Conservation (phyloP, 37 sponge, comb jelly and placozoan genomes). For the Lycopodina hypogea region DNA sequence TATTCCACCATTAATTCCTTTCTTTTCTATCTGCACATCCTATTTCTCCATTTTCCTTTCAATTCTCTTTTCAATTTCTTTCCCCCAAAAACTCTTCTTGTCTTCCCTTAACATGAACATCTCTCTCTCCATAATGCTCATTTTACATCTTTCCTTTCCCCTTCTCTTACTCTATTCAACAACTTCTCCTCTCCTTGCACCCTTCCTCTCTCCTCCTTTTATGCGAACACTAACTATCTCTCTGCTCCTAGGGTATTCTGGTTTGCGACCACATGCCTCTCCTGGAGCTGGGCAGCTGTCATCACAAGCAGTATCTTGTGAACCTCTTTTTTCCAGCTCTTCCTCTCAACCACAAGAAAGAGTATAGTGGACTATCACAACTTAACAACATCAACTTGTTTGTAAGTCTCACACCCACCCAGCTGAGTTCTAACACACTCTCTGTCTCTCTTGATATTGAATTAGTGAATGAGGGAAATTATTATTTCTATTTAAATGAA, state of each 20-base stretch:
- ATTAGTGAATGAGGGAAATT: no score
- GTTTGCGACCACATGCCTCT: constrained; percentile 62
- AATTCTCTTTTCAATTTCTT: no score
- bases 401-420: constrained; percentile 38
- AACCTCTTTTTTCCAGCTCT: constrained; percentile 56
- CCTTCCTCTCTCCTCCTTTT: background rate
- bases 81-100: no score
- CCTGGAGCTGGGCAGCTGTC: constrained; percentile 78
- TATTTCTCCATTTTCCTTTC: no score
- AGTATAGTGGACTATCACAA: constrained; percentile 56
- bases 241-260: background rate
- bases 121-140: background rate
- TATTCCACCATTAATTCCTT: no score
- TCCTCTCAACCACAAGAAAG: constrained; percentile 46
- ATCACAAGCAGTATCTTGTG: constrained; percentile 63
- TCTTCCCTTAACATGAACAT: no score
- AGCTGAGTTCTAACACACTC: constrained; percentile 3
- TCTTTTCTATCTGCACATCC: no score
- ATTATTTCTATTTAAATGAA: no score
- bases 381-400: constrained; percentile 30
- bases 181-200: background rate
- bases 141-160: background rate
- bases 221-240: no score
- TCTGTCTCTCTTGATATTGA: constrained; percentile 20
- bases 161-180: background rate